phyloP scores from a whole-genome alignment of 2,113 vertebrate genomes.

The Rousettus leschenaultii region DNA sequence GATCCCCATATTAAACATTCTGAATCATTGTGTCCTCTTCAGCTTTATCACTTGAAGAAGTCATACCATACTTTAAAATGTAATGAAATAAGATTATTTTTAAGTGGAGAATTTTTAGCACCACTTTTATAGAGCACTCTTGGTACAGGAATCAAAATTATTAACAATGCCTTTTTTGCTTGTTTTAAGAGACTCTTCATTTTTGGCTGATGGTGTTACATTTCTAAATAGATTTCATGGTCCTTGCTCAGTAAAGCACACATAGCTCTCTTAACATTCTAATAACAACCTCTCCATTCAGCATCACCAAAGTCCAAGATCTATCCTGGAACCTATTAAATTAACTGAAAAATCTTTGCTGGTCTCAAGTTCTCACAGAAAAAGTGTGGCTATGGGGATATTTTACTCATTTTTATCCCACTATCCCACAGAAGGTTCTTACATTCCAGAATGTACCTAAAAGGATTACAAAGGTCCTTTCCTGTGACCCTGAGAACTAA shows the following conservation, averaged over 20 bases:
- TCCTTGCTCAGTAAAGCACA: neutral
- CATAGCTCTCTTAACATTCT: neutral
- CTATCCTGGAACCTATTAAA: neutral
- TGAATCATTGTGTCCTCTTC: neutral
- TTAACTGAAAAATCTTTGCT: neutral
- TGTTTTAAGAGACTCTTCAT: slow-evolving; percentile 45
- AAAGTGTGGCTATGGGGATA: neutral
- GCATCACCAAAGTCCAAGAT: neutral
- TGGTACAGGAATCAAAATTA: neutral
- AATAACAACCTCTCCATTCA: neutral
- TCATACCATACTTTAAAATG: neutral
- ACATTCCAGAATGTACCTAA: neutral
- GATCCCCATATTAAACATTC: neutral
- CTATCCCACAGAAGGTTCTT: neutral
- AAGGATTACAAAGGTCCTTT: neutral
- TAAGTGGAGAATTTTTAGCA: neutral
- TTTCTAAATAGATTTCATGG: slow-evolving; percentile 9
- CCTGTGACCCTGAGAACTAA: neutral
- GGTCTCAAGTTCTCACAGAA: slow-evolving; percentile 3
- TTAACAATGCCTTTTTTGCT: neutral
- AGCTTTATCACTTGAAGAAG: neutral
- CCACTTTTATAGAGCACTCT: neutral
- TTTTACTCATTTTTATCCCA: slow-evolving; percentile 16
- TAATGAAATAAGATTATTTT: slow-evolving; percentile 1
- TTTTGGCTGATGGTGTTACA: neutral